Base-by-base conservation (phyloP, 2,113 vertebrate genomes). In the Megatriorchis doriae region DNA sequence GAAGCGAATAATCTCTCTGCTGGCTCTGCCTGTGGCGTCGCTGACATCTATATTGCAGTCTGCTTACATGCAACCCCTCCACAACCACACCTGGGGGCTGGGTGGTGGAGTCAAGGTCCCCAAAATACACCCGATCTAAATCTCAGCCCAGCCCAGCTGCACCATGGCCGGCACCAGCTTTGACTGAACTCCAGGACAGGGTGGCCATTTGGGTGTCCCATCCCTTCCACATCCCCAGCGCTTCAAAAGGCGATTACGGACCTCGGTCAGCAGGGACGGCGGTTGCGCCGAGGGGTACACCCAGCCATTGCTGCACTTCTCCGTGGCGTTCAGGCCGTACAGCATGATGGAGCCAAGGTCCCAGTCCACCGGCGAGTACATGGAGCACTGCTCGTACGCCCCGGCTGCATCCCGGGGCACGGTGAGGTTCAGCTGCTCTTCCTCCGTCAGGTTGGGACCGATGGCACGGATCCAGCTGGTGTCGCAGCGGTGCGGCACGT, bases 251-350 rank as follows among this genome's bases (percentile, higher is more conserved):
- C 2, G 3, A 9, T 27, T 29, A 97, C 97, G 74, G 74, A 99
- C 99, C 98, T 99, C 98, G 0, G 98, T 98, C 32, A 98, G 93
- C 34, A 99, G 94, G 27, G 98, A 99, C 1, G 62, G 98, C 6
- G 97, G 95, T 14, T 89, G 96, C 26, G 43, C 17, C 17, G 98
- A 93, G 11, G 89, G 95, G 62, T 98, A 99, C 40, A 96, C 94
- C 92, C 98, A 98, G 63, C 99, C 99, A 18, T 89, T 63, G 7
- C 50, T 75, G 27, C 99, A 99, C 34, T 88, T 79, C 29, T 98
- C 93, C 0, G 99, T 99, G 31, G 62, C 15, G 4, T 99, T 99
- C 10, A 99, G 91, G n/a, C 98, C 98, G 2, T 98, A 98, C 5
- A 63, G 73, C 83, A 98, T 25, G 45, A 99, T 98, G 26, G 95